Percentiles rank a stretch among this genome's conserved stretches.
Conservation (phyloP, 2,888 invertebrate genomes). For the Nebria brevicollis region DNA sequence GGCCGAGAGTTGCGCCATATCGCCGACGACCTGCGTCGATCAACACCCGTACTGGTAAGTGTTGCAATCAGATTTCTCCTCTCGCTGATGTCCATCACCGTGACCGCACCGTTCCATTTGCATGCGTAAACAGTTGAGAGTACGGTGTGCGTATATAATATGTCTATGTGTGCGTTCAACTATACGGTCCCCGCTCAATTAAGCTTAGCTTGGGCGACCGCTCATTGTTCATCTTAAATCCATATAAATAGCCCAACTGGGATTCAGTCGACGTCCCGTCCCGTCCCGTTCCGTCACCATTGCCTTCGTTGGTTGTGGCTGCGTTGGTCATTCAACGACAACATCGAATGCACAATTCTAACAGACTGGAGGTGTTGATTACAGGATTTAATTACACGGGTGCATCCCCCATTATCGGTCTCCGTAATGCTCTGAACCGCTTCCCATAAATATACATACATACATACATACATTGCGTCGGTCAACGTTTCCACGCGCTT, state of each 20-base stretch:
- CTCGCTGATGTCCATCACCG: conserved; percentile 44
- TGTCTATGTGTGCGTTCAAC: conserved; percentile 1
- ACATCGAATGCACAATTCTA: conserved; percentile 52
- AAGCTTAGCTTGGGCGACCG: conserved; percentile 57
- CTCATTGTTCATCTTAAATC: conserved; percentile 62
- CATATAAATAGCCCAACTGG: conserved; percentile 62
- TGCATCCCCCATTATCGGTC: conserved; percentile 54
- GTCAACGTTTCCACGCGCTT: conserved; percentile 6
- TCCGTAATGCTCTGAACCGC: conserved; percentile 18
- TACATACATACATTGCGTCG: conserved; percentile 35
- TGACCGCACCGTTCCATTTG: conserved; percentile 60
- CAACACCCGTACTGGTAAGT: conserved; percentile 52
- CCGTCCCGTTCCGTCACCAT: conserved; percentile 51
- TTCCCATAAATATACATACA: conserved; percentile 39
- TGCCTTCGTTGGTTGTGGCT: neutral
- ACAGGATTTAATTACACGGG: conserved; percentile 62
- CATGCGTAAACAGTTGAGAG: conserved; percentile 59
- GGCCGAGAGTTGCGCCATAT: conserved; percentile 49
- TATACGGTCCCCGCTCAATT: conserved; percentile 58
- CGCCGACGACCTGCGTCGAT: conserved; percentile 49
- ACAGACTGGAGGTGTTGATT: conserved; percentile 63
- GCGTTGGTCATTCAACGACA: conserved; percentile 56
- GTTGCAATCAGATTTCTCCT: conserved; percentile 45
- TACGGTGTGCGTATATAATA: neutral
- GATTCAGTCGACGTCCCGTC: conserved; percentile 53